Evolutionary conservation across 2,888 invertebrate genomes (phyloP).

Genomic region (Galeopsomyia nigrocyanea): DNA sequence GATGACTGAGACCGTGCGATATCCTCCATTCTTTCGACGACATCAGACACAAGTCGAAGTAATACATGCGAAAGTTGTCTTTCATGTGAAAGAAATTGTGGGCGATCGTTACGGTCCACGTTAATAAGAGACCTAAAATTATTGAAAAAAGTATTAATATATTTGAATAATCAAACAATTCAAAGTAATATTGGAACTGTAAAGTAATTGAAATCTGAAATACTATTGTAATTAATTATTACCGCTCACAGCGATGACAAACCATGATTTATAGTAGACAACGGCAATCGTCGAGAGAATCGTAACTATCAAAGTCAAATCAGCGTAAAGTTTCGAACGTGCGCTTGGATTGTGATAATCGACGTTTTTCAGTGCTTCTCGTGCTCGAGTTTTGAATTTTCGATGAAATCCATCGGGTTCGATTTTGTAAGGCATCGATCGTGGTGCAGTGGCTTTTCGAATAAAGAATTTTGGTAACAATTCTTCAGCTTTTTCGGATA

Average conservation of each 20-base stretch:
- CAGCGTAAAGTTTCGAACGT: slow-evolving; percentile 64
- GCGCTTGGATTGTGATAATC: slow-evolving; percentile 64
- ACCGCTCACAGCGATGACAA: slow-evolving; percentile 63
- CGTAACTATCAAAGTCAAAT: slow-evolving; percentile 50
- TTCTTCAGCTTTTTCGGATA: slow-evolving; percentile 73
- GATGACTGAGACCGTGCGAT: slow-evolving; percentile 83
- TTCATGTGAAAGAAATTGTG: slow-evolving; percentile 85
- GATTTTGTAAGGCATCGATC: slow-evolving; percentile 82
- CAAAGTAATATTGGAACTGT: no score
- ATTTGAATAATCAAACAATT: no score
- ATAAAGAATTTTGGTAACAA: slow-evolving; percentile 78
- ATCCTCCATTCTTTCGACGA: slow-evolving; percentile 81
- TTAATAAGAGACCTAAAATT: slow-evolving; percentile 72
- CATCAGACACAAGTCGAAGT: slow-evolving; percentile 79
- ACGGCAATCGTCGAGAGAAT: slow-evolving; percentile 52
- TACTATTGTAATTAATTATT: no score
- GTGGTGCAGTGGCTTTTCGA: slow-evolving; percentile 73
- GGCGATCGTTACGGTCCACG: slow-evolving; percentile 74
- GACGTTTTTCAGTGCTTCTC: slow-evolving; percentile 72
- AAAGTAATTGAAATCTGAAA: no score
- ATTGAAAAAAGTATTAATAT: no score
- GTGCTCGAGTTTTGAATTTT: slow-evolving; percentile 75
- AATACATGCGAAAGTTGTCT: slow-evolving; percentile 84
- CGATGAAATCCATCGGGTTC: slow-evolving; percentile 81
- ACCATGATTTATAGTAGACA: slow-evolving; percentile 53